A percentile compares a stretch with the other conserved stretches of the same genome.
Conservation (phyloP, 1,140 invertebrate species). For the Carcinoscorpius rotundicauda region DNA sequence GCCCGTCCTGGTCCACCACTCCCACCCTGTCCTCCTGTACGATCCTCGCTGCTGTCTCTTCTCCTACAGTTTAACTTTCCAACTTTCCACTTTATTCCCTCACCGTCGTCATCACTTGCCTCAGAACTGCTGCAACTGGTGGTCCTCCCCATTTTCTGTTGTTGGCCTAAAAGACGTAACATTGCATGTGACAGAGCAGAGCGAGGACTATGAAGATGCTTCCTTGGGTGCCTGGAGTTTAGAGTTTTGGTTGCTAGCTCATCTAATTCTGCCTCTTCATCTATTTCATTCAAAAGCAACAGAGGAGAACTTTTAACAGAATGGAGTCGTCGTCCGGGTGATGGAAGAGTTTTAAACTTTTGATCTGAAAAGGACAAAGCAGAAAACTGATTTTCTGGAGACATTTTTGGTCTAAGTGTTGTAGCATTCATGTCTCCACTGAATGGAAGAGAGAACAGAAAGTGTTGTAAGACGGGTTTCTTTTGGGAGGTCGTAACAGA, state of each 20-base stretch:
- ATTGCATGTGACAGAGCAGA: not conserved
- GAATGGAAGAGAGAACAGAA: no score
- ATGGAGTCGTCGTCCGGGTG: conserved; percentile 33
- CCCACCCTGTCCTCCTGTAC: not conserved
- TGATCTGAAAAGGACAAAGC: no score
- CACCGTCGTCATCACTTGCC: not conserved
- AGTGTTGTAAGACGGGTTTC: no score
- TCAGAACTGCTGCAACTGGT: not conserved
- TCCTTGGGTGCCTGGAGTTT: no score
- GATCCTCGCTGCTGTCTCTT: not conserved
- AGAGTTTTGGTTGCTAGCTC: no score
- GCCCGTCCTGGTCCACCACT: not conserved
- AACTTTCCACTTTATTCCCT: not conserved
- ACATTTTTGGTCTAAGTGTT: no score
- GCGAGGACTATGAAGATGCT: no score
- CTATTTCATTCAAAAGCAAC: conserved; percentile 53
- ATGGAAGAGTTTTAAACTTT: not conserved
- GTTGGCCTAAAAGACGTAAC: not conserved
- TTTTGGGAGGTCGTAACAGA: no score
- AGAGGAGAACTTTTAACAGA: conserved; percentile 45
- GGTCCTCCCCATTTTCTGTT: not conserved
- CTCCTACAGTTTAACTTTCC: not conserved
- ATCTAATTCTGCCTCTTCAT: conserved; percentile 46
- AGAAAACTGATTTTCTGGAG: no score
- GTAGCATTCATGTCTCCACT: no score